These are phyloP conservation scores for Ochropleura plecta DNA, from an alignment of 2,888 invertebrate genomes.

Conservation along the genomic window DNA sequence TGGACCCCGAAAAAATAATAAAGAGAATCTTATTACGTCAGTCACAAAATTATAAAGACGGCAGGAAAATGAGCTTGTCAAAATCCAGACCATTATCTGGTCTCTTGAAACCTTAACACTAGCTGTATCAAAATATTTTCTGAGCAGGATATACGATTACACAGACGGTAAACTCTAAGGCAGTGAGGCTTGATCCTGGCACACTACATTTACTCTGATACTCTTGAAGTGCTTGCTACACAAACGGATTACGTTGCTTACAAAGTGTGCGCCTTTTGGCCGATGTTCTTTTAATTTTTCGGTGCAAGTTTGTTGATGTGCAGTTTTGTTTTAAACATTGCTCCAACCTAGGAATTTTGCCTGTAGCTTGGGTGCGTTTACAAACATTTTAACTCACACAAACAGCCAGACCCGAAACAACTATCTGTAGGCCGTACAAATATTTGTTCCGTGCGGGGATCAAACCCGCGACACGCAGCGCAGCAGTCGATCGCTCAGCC, in stretches of 20 bases:
- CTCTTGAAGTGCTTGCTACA: conserved; percentile 59
- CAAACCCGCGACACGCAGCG: too few species aligned
- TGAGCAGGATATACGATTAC: conserved; percentile 56
- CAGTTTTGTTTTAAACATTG: neutral
- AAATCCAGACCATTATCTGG: conserved; percentile 21
- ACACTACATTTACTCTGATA: conserved; percentile 65
- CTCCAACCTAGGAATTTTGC: too few species aligned
- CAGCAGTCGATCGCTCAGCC: neutral
- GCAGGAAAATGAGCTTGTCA: neutral
- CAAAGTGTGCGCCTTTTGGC: conserved; percentile 35
- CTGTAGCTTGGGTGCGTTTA: too few species aligned
- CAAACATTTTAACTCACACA: too few species aligned
- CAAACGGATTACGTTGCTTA: conserved; percentile 56
- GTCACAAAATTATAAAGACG: neutral
- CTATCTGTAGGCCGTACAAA: too few species aligned
- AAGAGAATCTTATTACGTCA: neutral
- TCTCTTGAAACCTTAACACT: conserved; percentile 25
- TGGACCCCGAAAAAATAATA: too few species aligned
- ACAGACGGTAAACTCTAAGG: conserved; percentile 63
- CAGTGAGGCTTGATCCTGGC: conserved; percentile 54
- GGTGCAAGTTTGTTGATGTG: conserved; percentile 24
- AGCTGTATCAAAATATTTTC: conserved; percentile 59
- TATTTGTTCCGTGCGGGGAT: too few species aligned
- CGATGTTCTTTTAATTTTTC: conserved; percentile 38
- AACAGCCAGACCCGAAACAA: too few species aligned